Percentiles rank a stretch among this genome's conserved stretches.
These are phyloP conservation scores for Thripadectes ignobilis DNA, from an alignment of 2,797 vertebrate species.

Conservation along the genomic window DNA sequence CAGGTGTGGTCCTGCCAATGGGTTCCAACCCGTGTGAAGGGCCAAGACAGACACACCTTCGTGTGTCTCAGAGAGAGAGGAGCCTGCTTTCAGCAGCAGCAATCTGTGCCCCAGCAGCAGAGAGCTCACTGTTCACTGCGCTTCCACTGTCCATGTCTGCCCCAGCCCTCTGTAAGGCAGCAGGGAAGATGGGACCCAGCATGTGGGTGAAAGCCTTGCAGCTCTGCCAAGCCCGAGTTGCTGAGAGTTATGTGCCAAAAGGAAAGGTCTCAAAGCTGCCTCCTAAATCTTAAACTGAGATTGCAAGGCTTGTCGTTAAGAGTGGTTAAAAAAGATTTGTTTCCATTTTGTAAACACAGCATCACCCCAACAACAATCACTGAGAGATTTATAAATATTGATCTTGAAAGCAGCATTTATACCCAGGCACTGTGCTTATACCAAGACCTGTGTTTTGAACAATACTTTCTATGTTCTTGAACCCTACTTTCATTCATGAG, in stretches of 20 bases:
- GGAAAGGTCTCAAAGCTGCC: not conserved
- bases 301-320: not conserved
- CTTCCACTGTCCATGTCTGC: rapidly evolving
- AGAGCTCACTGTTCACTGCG: rapidly evolving
- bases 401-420: not conserved
- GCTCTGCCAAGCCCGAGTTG: rapidly evolving
- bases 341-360: not conserved
- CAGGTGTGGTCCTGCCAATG: not conserved
- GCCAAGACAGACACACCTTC: rapidly evolving
- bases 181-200: rapidly evolving
- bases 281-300: not conserved
- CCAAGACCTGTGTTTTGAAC: not conserved
- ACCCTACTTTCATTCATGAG: not conserved
- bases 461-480: not conserved
- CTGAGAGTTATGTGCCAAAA: not conserved
- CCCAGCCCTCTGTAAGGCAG: rapidly evolving
- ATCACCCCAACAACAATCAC: not conserved
- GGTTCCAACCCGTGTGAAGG: not conserved
- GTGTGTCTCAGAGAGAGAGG: no score
- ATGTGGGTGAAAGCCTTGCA: rapidly evolving
- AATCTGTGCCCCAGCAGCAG: not conserved
- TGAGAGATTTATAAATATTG: not conserved
- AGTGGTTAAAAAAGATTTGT: not conserved
- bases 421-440: not conserved
- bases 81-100: not conserved